A percentile compares a stretch with the other conserved stretches of the same genome.
These are phyloP conservation scores for Axis porcinus DNA, from an alignment of 2,113 vertebrate species.

Conservation along the genomic window DNA sequence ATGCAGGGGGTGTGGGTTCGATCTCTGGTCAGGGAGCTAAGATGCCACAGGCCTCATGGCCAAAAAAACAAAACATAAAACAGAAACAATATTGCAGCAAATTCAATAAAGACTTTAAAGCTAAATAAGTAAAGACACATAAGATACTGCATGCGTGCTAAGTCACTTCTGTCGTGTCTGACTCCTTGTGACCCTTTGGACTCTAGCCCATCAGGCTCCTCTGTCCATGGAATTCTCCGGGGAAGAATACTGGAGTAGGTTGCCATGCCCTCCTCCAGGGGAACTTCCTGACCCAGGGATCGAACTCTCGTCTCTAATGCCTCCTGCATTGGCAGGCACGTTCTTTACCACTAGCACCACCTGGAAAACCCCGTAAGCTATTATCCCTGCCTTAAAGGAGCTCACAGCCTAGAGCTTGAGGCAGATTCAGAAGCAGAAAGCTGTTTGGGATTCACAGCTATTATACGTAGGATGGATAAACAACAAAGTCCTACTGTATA, in stretches of 20 bases:
- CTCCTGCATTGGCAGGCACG: background rate
- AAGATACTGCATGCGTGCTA: rapidly evolving
- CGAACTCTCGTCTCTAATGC: background rate
- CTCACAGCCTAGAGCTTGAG: background rate
- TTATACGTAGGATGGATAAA: background rate
- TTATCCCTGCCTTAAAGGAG: background rate
- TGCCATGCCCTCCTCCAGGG: background rate
- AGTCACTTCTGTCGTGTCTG: background rate
- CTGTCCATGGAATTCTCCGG: background rate
- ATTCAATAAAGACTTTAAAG: background rate
- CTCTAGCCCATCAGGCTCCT: background rate
- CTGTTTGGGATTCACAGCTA: background rate
- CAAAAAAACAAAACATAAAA: background rate
- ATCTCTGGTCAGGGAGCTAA: background rate
- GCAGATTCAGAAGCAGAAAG: background rate
- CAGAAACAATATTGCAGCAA: background rate
- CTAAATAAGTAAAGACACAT: background rate
- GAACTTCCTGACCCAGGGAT: background rate
- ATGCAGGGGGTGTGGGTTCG: background rate
- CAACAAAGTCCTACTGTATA: background rate
- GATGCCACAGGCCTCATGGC: background rate
- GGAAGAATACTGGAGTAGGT: background rate
- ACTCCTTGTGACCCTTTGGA: background rate
- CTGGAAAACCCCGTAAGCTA: background rate
- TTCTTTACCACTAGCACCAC: background rate